Base-by-base conservation (phyloP, 2,888 invertebrate species). In the Campopleginae sp. region DNA sequence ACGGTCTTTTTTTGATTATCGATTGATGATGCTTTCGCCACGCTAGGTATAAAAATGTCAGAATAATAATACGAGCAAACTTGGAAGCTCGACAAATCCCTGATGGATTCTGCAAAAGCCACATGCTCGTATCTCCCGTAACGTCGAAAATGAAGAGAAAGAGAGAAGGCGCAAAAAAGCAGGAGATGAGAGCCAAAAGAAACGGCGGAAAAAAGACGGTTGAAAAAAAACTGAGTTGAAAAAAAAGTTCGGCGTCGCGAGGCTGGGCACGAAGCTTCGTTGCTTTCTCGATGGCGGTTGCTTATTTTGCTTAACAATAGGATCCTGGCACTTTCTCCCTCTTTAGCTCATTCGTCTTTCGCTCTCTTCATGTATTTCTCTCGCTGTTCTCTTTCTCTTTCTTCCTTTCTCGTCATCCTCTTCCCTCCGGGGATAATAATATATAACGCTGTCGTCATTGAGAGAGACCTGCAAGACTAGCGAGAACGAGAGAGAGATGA, bases 271-370 rank as follows among this genome's bases (percentile, higher is more conserved):
- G 82, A 58, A 70, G 74, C 51, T 79, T 76, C 72, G 76, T 85
- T 54, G 78, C 54, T 68, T 84, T 86, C 63, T 71, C 82, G 75
- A 84, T 87, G 91, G 88, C 92, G 91, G 93, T 92, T 92, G 90
- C 90, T 91, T 89, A 88, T 91, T 87, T 92, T 91, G 91, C 91
- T 81, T 92, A 91, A 93, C 93, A 93, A 93, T 92, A 89, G 89
- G 80, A 80, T 80, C 72, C 84, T 84, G 84, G 85, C 74, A 79
- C 51, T 83, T 85, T 84, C 66, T 85, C 84, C 66, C 75, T 51
- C 74, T 71, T 63, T 63, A 48, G 63, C 65, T 38, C 71, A 38
- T 75, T 38, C 65, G 51, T 77, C 78, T 71, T 63, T 71, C 79
- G 42, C 79, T 71, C 79, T 51, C 48, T 79, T 38, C 71, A 74